Base-by-base conservation (phyloP, 2,888 invertebrate species). In the Gasteruption jaculator region DNA sequence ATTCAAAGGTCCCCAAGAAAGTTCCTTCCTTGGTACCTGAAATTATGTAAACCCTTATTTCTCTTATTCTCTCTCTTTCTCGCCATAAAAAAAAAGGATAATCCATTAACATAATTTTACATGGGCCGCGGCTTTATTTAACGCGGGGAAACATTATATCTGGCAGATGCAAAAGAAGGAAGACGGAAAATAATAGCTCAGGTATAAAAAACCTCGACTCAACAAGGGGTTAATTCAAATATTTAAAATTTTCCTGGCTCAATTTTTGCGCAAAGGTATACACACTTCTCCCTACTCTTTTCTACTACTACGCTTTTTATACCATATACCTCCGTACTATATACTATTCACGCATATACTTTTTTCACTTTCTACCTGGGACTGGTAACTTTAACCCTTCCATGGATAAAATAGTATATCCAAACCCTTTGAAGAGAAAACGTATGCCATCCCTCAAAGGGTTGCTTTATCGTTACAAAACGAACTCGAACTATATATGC, bases 51-150 rank as follows among this genome's bases (percentile, higher is more conserved):
- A 12, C 21, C 34, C 18, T 16, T 24, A 24, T 34, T 24, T 24
- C 15, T 35, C 15, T 30, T 30, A 18, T 30, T 30, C 14, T 29
- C 39, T 24, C 43, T 19, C 38, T 8, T 29, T 16, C 48, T 43
- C 53, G 55, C 55, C 47, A 48, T 50, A 49, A n/a, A n/a, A 45
- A 52, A 53, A 49, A 58, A 63, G 68, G 69, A 70, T 70, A 70
- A 70, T 69, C 70, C 68, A 70, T 70, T 70, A 70, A 68, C 70
- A 70, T 70, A 70, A 70, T 70, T 70, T 70, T 64, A 70, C 68
- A 68, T 69, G 63, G 61, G 56, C 40, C 25, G 18, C n/a, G n/a
- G n/a, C n/a, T n/a, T n/a, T n/a, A n/a, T n/a, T n/a, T n/a, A n/a
- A n/a, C 45, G 52, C 56, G 58, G 60, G 60, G 60, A 58, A 54